Conservation (phyloP, 2,113 vertebrate genomes). For the Oceanodroma tethys region DNA sequence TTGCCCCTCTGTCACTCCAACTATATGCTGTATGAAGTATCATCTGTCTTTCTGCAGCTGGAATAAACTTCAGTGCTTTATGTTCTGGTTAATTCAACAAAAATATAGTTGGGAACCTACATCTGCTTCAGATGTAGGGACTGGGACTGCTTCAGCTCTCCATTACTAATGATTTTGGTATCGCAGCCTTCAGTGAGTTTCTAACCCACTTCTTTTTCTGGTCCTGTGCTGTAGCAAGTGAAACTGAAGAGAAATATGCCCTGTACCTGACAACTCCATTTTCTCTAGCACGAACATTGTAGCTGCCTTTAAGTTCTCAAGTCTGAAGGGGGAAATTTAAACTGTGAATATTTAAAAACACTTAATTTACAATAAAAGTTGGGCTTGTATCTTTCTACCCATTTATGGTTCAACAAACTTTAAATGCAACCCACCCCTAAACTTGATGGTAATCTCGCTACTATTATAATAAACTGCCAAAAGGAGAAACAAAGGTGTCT, state of each 20-base stretch:
- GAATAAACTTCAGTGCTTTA: neutral
- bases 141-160: neutral
- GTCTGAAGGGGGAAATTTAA: neutral
- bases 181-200: neutral
- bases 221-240: neutral
- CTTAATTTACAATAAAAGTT: neutral
- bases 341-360: neutral
- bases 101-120: neutral
- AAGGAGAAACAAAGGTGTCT: neutral
- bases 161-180: neutral
- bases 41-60: neutral
- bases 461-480: neutral
- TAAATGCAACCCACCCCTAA: neutral
- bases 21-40: neutral
- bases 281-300: fast-evolving
- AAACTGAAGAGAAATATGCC: neutral
- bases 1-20: neutral
- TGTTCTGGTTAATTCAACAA: neutral
- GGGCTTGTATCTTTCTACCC: neutral
- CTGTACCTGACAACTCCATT: too few species aligned
- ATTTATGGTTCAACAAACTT: neutral
- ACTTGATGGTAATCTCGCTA: neutral
- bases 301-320: neutral
- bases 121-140: neutral
- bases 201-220: neutral